These are phyloP conservation scores for Porites cylindrica DNA, from an alignment of 92 coral and sea anemone species.

Conservation along the genomic window DNA sequence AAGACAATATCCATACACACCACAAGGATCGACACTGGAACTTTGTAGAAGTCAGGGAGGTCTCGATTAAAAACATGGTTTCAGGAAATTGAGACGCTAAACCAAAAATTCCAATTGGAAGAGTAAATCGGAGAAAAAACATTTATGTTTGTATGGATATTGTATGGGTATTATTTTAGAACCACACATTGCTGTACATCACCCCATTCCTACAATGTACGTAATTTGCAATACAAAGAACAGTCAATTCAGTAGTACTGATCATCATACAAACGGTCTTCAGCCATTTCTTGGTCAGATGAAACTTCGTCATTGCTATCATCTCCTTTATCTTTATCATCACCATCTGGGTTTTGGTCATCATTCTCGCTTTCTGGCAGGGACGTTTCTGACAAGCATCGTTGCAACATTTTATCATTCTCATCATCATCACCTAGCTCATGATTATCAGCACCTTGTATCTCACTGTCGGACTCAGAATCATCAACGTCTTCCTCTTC, in stretches of 20 bases:
- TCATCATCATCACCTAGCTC: constrained; percentile 2
- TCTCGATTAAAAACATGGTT: background rate
- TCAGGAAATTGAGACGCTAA: background rate
- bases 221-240: no score
- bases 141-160: background rate
- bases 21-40: background rate
- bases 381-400: background rate
- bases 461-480: background rate
- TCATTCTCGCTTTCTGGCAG: background rate
- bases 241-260: background rate
- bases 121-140: background rate
- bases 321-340: background rate
- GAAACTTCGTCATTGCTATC: background rate
- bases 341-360: background rate
- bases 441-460: background rate
- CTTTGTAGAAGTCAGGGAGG: background rate
- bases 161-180: background rate
- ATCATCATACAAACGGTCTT: background rate
- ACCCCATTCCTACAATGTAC: background rate
- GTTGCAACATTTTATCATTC: background rate
- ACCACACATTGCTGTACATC: background rate
- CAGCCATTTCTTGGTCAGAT: background rate
- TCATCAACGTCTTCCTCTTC: background rate
- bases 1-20: background rate
- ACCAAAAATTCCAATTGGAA: background rate